Percentiles rank a stretch among this genome's conserved stretches.
Conservation (phyloP, 2,113 vertebrate genomes). For the Triplophysa tibetana region DNA sequence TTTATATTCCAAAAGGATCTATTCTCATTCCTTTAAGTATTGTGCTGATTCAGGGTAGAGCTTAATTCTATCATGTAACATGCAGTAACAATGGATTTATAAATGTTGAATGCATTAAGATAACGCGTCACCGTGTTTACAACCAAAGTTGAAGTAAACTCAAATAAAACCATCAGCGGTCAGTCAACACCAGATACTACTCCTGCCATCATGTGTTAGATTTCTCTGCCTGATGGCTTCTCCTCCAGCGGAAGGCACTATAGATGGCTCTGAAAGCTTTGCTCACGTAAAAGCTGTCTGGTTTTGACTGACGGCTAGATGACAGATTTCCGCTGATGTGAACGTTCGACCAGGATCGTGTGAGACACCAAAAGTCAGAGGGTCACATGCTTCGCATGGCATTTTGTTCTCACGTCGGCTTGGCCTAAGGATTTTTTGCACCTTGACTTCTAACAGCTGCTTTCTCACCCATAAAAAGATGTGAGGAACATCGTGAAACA, state of each 20-base stretch:
- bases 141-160: constrained; percentile 47
- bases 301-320: constrained; percentile 69
- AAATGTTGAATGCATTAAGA: constrained; percentile 44
- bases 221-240: constrained; percentile 69
- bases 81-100: constrained; percentile 48
- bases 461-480: constrained; percentile 22
- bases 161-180: constrained; percentile 54
- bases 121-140: constrained; percentile 31
- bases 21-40: constrained; percentile 7
- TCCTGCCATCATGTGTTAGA: constrained; percentile 61
- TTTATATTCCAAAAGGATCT: constrained; percentile 39
- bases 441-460: constrained; percentile 47
- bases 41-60: constrained; percentile 48
- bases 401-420: constrained; percentile 12
- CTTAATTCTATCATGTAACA: constrained; percentile 45
- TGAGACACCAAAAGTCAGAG: constrained; percentile 42
- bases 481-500: constrained; percentile 33
- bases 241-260: constrained; percentile 79
- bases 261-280: constrained; percentile 63
- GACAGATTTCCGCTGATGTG: constrained; percentile 46
- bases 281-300: constrained; percentile 62
- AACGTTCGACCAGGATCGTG: constrained; percentile 41
- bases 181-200: constrained; percentile 65
- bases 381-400: constrained; percentile 40
- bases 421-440: constrained; percentile 39